Conservation (phyloP, 2,797 vertebrate genomes). For the Hoplostethus mediterraneus region DNA sequence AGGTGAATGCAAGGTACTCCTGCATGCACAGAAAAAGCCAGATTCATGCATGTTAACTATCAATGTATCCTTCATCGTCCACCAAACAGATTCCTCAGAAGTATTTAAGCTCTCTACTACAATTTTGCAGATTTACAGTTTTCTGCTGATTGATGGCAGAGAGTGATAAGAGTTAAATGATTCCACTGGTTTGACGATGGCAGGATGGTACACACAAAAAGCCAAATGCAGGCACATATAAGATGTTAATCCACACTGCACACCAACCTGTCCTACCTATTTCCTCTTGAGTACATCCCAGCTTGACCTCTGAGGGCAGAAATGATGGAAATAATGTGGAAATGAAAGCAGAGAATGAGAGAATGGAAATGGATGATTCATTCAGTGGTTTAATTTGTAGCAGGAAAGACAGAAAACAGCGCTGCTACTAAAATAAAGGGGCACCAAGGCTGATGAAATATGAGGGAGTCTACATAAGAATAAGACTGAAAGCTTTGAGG, state of each 20-base stretch:
- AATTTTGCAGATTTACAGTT: not conserved
- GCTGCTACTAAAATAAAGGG: not conserved
- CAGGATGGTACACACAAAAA: constrained; percentile 49
- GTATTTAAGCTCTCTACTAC: not conserved
- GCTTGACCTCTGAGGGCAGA: constrained; percentile 80
- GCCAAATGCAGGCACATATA: constrained; percentile 59
- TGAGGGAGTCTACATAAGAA: not conserved
- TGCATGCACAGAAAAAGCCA: constrained; percentile 22
- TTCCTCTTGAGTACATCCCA: constrained; percentile 85
- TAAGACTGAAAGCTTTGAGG: not conserved
- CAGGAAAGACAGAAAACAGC: not conserved
- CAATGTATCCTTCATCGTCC: constrained; percentile 39
- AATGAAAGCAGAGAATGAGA: constrained; percentile 16
- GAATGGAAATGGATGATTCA: constrained; percentile 14
- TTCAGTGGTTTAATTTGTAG: not conserved
- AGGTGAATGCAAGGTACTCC: constrained; percentile 28
- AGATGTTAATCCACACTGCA: constrained; percentile 64
- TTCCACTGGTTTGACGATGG: constrained; percentile 35
- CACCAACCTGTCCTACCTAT: constrained; percentile 79
- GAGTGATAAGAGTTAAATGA: not conserved
- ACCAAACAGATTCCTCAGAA: constrained; percentile 5
- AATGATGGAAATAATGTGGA: constrained; percentile 41
- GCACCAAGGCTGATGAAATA: not conserved
- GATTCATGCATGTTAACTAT: constrained; percentile 59
- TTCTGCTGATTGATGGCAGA: not conserved